Evolutionary conservation across 2,888 invertebrate genomes (phyloP).

Genomic region (Hydroisotoma schaefferi): DNA sequence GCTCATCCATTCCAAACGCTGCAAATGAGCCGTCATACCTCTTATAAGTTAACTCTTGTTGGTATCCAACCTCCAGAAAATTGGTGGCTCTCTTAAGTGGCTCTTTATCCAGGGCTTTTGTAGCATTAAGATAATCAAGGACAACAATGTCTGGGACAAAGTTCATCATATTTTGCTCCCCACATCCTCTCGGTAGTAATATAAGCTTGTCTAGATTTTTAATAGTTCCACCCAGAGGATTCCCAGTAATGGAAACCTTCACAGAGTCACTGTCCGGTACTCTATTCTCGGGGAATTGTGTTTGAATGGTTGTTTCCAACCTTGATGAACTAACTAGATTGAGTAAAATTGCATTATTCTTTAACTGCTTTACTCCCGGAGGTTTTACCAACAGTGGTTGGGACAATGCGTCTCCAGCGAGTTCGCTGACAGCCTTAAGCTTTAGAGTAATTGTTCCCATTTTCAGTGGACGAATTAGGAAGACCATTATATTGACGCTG

Average conservation of each 20-base stretch:
- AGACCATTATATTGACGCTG: constrained; percentile 15
- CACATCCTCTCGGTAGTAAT: constrained; percentile 24
- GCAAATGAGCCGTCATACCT: constrained; percentile 85
- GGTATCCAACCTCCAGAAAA: constrained; percentile 79
- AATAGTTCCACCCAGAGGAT: constrained; percentile 24
- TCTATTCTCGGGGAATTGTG: constrained; percentile 20
- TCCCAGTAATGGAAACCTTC: constrained; percentile 22
- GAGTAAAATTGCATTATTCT: constrained; percentile 7
- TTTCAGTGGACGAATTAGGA: constrained; percentile 13
- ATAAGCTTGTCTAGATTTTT: constrained; percentile 20
- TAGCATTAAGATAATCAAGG: constrained; percentile 25
- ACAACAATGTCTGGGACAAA: constrained; percentile 30
- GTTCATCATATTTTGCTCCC: constrained; percentile 32
- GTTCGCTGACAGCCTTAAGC: constrained; percentile 8
- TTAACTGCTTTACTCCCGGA: constrained; percentile 20
- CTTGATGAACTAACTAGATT: background rate
- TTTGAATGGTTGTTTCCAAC: background rate
- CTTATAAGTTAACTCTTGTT: constrained; percentile 81
- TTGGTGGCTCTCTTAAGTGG: constrained; percentile 6
- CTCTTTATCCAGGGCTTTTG: constrained; percentile 2
- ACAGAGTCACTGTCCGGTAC: constrained; percentile 22
- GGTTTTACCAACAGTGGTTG: constrained; percentile 27
- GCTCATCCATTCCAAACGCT: constrained; percentile 70
- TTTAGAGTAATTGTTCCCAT: constrained; percentile 18
- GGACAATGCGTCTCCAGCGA: constrained; percentile 28